A percentile compares a stretch with the other conserved stretches of the same genome.
Evolutionary conservation across 2,113 vertebrate genomes (phyloP).

Genomic region (Carassius carassius): DNA sequence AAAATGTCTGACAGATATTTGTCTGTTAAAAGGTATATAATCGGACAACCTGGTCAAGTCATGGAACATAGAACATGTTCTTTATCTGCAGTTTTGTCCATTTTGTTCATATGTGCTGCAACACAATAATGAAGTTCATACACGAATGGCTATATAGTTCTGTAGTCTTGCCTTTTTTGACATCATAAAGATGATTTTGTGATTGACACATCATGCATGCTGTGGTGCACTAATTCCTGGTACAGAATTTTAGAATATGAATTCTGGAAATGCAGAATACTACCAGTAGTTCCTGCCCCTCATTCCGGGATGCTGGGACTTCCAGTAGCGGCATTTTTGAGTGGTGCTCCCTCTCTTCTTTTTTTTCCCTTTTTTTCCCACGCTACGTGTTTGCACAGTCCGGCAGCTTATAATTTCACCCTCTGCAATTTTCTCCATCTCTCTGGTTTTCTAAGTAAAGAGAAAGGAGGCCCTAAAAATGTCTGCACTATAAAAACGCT

Average conservation of each 20-base stretch:
- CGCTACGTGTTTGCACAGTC: conserved; percentile 65
- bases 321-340: conserved; percentile 20
- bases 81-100: too few relatives aligned
- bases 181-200: not conserved
- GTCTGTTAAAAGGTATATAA: too few relatives aligned
- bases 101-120: too few relatives aligned
- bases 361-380: conserved; percentile 59
- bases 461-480: conserved; percentile 55
- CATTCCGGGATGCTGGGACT: not conserved
- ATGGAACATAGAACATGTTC: too few relatives aligned
- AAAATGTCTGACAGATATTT: too few relatives aligned
- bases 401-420: conserved; percentile 68
- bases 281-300: not conserved
- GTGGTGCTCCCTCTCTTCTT: conserved; percentile 4
- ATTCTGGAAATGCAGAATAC: conserved; percentile 5
- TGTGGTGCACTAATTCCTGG: not conserved
- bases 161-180: too few relatives aligned
- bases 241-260: not conserved
- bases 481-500: conserved; percentile 49
- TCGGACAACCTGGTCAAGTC: too few relatives aligned
- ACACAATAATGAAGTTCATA: too few relatives aligned
- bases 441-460: conserved; percentile 71
- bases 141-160: too few relatives aligned
- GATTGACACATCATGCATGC: not conserved
- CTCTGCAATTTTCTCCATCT: conserved; percentile 64